phyloP scores from a whole-genome alignment of 2,113 vertebrate genomes.

The Calidris pugnax region DNA sequence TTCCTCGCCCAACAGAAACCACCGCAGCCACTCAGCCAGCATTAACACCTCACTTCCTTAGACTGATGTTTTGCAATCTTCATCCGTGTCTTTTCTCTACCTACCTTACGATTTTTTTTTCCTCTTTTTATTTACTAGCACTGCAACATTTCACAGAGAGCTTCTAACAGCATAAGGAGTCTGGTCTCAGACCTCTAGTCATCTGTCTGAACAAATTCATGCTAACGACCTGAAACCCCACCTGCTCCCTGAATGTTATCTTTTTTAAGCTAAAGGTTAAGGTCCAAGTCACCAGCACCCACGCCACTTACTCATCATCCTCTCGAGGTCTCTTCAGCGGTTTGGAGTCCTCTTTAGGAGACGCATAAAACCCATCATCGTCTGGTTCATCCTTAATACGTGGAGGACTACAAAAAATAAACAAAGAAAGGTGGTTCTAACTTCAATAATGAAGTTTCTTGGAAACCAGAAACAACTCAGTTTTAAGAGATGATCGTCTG shows the following conservation, averaged over 20 bases:
- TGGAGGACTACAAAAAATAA: slow-evolving; percentile 76
- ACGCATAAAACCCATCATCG: slow-evolving; percentile 82
- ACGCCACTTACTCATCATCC: slow-evolving; percentile 85
- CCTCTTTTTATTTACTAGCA: not conserved
- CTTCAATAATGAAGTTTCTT: not conserved
- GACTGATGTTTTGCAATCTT: not conserved
- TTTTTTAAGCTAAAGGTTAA: not conserved
- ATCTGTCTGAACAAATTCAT: not conserved
- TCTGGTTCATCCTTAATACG: slow-evolving; percentile 90
- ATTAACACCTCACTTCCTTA: not conserved
- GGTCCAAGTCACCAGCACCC: not conserved
- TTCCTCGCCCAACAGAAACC: not conserved
- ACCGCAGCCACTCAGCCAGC: not conserved
- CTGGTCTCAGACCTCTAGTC: not conserved
- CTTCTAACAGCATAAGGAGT: not conserved
- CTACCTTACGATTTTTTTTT: not conserved
- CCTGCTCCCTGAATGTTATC: not conserved
- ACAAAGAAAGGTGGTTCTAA: not conserved
- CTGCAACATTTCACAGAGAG: not conserved
- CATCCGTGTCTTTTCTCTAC: not conserved
- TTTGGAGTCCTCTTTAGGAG: slow-evolving; percentile 86
- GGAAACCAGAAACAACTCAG: not conserved
- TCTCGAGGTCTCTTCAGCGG: slow-evolving; percentile 84
- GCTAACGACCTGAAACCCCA: not conserved
- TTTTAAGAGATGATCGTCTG: not conserved